Evolutionary conservation across 2,888 invertebrate species (phyloP).

Genomic region (Poecilobothrus nobilitatus): DNA sequence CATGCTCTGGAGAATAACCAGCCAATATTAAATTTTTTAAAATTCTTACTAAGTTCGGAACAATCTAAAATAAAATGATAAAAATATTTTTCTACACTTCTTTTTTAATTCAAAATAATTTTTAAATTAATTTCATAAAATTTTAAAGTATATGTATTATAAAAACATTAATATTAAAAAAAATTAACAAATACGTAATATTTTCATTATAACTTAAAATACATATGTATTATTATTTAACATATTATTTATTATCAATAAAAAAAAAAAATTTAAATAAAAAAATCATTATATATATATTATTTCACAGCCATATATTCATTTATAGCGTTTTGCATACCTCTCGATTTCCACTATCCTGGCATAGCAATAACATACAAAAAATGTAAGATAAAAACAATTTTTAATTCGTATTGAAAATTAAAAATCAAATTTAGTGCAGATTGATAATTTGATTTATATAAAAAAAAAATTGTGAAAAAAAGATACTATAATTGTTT

Average conservation of each 20-base stretch:
- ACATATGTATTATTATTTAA: not conserved
- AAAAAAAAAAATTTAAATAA: not conserved
- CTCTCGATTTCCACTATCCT: conserved; percentile 65
- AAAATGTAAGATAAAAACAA: conserved; percentile 28
- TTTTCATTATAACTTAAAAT: no score
- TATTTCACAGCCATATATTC: not conserved
- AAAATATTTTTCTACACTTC: not conserved
- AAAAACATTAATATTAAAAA: no score
- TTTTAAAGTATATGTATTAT: no score
- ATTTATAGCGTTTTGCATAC: conserved; percentile 38
- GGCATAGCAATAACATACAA: conserved; percentile 45
- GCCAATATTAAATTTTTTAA: conserved; percentile 96
- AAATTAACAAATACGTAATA: no score
- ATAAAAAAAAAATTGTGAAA: conserved; percentile 22
- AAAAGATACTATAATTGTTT: conserved; percentile 21
- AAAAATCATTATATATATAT: not conserved
- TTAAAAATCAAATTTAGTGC: conserved; percentile 3
- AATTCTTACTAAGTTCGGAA: conserved; percentile 96
- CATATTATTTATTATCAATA: not conserved
- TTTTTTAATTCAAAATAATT: no score
- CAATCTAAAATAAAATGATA: conserved; percentile 65
- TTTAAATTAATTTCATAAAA: no score
- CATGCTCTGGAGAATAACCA: conserved; percentile 99
- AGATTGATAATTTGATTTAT: conserved; percentile 13
- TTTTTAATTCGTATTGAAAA: conserved; percentile 1